These are phyloP conservation scores for Papilio elwesi DNA, from an alignment of 2,888 invertebrate species.

Conservation along the genomic window DNA sequence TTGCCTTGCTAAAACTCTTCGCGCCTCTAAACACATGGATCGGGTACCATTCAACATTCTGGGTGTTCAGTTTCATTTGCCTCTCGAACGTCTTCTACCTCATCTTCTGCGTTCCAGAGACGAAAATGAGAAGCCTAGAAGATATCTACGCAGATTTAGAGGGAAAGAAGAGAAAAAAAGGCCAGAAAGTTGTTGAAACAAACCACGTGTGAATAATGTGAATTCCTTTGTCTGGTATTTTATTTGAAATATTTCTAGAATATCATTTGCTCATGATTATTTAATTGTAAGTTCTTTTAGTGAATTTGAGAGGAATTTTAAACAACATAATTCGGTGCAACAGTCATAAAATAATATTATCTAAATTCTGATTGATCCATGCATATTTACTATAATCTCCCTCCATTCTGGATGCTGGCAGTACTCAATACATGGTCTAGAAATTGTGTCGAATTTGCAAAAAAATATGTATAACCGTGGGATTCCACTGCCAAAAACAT, in stretches of 20 bases:
- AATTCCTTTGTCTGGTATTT: constrained; percentile 33
- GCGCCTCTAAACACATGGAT: constrained; percentile 86
- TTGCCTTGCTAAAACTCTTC: constrained; percentile 93
- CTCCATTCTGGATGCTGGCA: too few relatives aligned
- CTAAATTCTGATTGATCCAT: too few relatives aligned
- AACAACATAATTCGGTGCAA: too few relatives aligned
- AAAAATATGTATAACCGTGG: too few relatives aligned
- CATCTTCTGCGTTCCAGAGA: constrained; percentile 95
- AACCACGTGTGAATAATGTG: constrained; percentile 54
- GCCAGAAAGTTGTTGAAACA: constrained; percentile 55
- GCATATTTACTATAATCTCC: too few relatives aligned
- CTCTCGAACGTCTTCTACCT: constrained; percentile 91
- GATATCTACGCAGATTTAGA: constrained; percentile 94
- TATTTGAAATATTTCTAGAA: not conserved
- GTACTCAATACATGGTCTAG: not conserved
- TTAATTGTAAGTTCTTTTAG: constrained; percentile 9
- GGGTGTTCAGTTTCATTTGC: constrained; percentile 91
- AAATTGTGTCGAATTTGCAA: not conserved
- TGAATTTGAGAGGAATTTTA: not conserved
- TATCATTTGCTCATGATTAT: constrained; percentile 26
- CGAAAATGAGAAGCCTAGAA: constrained; percentile 94
- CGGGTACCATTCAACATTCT: constrained; percentile 91
- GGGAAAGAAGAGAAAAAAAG: constrained; percentile 67
- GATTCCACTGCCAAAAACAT: too few relatives aligned
- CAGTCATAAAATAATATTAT: too few relatives aligned